Conservation (phyloP, 2,797 vertebrate genomes). For the Channa striata region DNA sequence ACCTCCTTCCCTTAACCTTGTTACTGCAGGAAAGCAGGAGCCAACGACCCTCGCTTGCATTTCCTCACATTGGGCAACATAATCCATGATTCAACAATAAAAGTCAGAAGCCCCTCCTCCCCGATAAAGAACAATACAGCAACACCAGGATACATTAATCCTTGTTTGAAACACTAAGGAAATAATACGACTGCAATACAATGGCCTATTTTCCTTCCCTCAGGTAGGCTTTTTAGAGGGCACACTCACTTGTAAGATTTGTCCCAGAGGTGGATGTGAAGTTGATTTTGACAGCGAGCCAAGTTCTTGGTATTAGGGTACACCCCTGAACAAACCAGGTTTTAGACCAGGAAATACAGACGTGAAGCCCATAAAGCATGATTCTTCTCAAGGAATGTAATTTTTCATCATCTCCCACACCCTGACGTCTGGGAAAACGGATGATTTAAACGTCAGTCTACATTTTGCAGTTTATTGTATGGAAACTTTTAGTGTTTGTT, state of each 20-base stretch:
- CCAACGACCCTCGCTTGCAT: constrained; percentile 61
- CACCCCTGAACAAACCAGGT: constrained; percentile 8
- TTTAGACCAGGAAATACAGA: constrained; percentile 51
- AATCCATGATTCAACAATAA: constrained; percentile 64
- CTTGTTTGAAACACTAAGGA: constrained; percentile 83
- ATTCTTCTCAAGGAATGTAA: constrained; percentile 4
- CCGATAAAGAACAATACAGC: constrained; percentile 74
- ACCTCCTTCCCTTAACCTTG: constrained; percentile 66
- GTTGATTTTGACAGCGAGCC: constrained; percentile 32
- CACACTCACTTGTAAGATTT: constrained; percentile 27
- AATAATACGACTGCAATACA: constrained; percentile 85
- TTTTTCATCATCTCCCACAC: constrained; percentile 17
- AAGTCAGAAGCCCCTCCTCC: constrained; percentile 54
- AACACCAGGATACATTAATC: constrained; percentile 83
- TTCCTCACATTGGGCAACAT: constrained; percentile 69
- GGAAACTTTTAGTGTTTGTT: not conserved
- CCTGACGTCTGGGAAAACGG: not conserved
- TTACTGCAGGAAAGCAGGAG: constrained; percentile 73
- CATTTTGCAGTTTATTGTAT: not conserved
- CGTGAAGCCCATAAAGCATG: constrained; percentile 37
- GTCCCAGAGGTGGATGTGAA: constrained; percentile 46
- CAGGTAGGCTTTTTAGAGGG: constrained; percentile 60
- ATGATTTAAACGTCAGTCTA: not conserved
- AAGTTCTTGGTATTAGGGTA: constrained; percentile 29
- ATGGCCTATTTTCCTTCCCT: constrained; percentile 76